phyloP scores from a whole-genome alignment of 2,888 invertebrate genomes.

The Conus canariensis region DNA sequence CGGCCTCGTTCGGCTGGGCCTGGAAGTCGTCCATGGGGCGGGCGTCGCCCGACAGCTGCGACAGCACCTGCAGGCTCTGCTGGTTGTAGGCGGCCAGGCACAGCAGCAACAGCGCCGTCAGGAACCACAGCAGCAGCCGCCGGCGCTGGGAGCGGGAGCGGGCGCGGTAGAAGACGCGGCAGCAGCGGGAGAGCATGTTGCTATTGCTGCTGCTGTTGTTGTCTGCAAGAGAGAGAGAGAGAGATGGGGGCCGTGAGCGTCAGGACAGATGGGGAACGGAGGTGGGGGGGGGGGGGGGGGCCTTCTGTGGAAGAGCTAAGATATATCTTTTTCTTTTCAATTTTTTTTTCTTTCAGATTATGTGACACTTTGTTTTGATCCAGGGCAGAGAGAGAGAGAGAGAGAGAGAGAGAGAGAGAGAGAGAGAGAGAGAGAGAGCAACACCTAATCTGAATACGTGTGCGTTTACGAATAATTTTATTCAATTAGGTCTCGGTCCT shows the following conservation, averaged over 20 bases:
- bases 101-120: constrained; percentile 33
- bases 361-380: too few species aligned
- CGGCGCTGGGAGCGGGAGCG: constrained; percentile 47
- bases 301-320: too few species aligned
- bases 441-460: too few species aligned
- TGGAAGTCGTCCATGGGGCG: constrained; percentile 6
- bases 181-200: constrained; percentile 45
- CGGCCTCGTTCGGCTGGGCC: constrained; percentile 15
- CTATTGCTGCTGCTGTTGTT: background rate
- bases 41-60: constrained; percentile 24
- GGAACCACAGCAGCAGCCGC: constrained; percentile 41
- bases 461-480: too few species aligned
- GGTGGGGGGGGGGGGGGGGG: too few species aligned
- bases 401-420: too few species aligned
- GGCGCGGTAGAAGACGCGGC: constrained; percentile 48
- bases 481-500: too few species aligned
- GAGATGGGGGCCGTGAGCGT: background rate
- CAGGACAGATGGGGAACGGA: too few species aligned
- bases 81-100: constrained; percentile 47
- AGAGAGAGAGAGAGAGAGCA: too few species aligned
- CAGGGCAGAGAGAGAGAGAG: too few species aligned
- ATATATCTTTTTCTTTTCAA: too few species aligned
- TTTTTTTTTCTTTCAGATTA: too few species aligned
- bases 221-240: constrained; percentile 40
- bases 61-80: constrained; percentile 34